Conservation (phyloP, 2,888 invertebrate genomes). For the Eupithecia pulchellata region DNA sequence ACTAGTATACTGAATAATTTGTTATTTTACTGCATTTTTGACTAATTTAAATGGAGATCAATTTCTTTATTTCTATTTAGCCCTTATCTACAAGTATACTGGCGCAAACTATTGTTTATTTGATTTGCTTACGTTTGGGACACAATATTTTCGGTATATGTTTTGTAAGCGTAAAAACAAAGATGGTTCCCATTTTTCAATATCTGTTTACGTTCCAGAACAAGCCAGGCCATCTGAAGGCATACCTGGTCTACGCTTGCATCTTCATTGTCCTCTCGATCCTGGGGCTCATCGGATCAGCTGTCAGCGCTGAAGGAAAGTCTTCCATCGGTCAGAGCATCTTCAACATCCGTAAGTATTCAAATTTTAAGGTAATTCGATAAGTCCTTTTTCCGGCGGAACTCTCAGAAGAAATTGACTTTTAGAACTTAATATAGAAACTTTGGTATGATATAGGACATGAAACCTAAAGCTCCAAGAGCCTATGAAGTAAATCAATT, state of each 20-base stretch:
- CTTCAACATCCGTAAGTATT: conserved; percentile 23
- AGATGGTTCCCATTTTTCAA: neutral
- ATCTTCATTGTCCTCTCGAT: conserved; percentile 17
- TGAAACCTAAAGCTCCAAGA: no score
- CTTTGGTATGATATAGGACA: no score
- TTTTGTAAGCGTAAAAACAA: neutral
- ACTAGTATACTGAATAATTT: no score
- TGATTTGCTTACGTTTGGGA: no score
- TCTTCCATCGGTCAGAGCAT: neutral
- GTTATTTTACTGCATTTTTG: no score
- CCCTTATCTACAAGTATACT: no score
- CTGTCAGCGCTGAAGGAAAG: neutral
- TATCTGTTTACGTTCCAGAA: conserved; percentile 27
- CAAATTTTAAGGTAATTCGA: neutral
- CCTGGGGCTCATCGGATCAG: conserved; percentile 11
- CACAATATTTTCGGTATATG: no score
- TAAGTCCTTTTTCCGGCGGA: neutral
- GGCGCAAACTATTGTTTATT: no score
- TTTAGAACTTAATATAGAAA: no score
- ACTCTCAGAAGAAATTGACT: neutral
- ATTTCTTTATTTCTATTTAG: no score
- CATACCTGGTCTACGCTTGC: conserved; percentile 27
- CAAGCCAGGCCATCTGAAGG: conserved; percentile 35
- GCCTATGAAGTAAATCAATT: no score
- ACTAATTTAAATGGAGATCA: no score